Conservation (phyloP, 2,888 invertebrate species). For the Drosophila limbata region DNA sequence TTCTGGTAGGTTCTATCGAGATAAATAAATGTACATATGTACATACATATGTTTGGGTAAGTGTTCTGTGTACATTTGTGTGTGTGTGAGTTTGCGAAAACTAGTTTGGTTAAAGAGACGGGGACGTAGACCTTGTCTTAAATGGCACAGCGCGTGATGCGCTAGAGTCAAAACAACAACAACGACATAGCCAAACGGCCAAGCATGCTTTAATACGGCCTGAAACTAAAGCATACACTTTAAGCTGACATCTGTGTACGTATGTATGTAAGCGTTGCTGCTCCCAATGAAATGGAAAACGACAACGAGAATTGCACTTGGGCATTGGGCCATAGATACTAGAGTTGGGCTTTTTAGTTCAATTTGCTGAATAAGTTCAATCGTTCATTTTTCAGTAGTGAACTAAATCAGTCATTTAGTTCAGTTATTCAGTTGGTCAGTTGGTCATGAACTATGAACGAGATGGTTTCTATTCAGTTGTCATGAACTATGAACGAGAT, state of each 20-base stretch:
- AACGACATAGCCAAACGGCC: slow-evolving; percentile 5
- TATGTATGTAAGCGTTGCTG: background rate
- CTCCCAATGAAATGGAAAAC: slow-evolving; percentile 40
- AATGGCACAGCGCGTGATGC: slow-evolving; percentile 61
- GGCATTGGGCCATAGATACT: slow-evolving; percentile 43
- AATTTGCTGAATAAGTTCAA: too few species aligned
- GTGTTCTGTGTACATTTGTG: background rate
- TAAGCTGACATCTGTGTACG: slow-evolving; percentile 8
- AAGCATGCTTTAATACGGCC: slow-evolving; percentile 13
- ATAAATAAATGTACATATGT: slow-evolving; percentile 9
- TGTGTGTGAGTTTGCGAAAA: slow-evolving; percentile 34
- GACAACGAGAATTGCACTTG: slow-evolving; percentile 31
- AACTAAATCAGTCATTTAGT: too few species aligned
- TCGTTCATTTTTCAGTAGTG: too few species aligned
- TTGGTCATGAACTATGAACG: too few species aligned
- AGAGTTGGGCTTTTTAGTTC: too few species aligned
- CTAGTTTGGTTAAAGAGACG: slow-evolving; percentile 55
- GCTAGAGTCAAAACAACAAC: slow-evolving; percentile 29
- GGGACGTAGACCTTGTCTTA: slow-evolving; percentile 61
- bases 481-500: too few species aligned
- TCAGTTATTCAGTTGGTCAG: too few species aligned
- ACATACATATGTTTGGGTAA: slow-evolving; percentile 6
- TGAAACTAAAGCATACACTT: slow-evolving; percentile 32
- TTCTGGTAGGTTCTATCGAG: slow-evolving; percentile 48
- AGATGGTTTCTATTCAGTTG: too few species aligned